These are phyloP conservation scores for Bucorvus abyssinicus DNA, from an alignment of 2,797 vertebrate genomes.

Conservation along the genomic window DNA sequence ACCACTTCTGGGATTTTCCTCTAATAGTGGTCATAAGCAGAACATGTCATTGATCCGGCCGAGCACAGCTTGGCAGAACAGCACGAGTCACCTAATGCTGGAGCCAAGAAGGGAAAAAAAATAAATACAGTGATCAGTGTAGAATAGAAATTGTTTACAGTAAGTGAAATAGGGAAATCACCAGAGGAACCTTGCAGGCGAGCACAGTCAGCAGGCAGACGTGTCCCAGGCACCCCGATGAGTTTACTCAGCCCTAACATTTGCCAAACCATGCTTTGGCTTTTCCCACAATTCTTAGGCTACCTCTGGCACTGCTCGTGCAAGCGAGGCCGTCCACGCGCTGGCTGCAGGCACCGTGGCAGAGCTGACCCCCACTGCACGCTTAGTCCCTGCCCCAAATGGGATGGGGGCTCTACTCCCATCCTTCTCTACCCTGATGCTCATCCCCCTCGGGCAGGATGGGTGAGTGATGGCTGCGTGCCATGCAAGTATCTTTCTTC, in stretches of 20 bases:
- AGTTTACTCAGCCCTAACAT: neutral
- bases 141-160: neutral
- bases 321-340: neutral
- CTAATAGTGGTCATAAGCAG: neutral
- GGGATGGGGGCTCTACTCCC: accelerated
- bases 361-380: neutral
- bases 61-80: neutral
- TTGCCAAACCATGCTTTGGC: neutral
- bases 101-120: neutral
- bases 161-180: neutral
- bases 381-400: accelerated
- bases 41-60: neutral
- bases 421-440: neutral
- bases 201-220: neutral
- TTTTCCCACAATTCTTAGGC: neutral
- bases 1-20: neutral
- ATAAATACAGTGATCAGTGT: neutral
- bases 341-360: accelerated
- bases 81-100: neutral
- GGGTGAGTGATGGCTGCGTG: neutral
- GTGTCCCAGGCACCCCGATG: neutral
- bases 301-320: too few species aligned
- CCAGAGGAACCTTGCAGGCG: neutral
- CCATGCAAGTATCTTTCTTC: neutral
- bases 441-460: neutral